Percentiles rank a stretch among this genome's conserved stretches.
Conservation (phyloP, 2,113 vertebrate genomes). For the Myrmecophaga tridactyla region DNA sequence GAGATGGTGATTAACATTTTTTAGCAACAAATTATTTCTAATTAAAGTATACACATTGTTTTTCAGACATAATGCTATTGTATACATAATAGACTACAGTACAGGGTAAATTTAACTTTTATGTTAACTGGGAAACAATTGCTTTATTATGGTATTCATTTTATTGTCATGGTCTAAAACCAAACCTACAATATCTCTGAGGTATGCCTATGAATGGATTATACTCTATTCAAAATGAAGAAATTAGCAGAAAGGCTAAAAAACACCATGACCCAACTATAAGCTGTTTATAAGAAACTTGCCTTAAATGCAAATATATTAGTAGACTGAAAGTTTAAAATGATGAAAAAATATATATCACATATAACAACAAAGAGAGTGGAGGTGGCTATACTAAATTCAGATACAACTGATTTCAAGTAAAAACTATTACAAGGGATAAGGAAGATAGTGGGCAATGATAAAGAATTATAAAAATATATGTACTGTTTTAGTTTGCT, state of each 20-base stretch:
- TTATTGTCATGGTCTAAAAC: no score
- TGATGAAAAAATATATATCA: neutral
- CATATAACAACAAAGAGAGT: neutral
- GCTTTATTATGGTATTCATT: no score
- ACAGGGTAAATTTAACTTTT: no score
- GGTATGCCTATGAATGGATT: neutral
- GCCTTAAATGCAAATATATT: neutral
- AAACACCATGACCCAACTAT: neutral
- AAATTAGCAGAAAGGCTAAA: neutral
- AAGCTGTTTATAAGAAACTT: neutral
- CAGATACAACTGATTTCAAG: neutral
- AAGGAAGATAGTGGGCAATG: neutral
- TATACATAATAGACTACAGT: no score
- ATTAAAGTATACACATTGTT: no score
- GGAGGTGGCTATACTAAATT: neutral
- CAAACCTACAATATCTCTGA: no score
- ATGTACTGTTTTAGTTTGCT: no score
- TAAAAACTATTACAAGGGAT: neutral
- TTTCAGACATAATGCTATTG: no score
- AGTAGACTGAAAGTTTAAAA: neutral
- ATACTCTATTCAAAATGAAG: neutral
- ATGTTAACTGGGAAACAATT: no score
- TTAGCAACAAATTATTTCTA: no score
- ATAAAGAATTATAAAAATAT: no score
- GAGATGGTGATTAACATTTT: no score